Evolutionary conservation across 2,797 vertebrate species (phyloP), one percentile per base, ranked within the genome.

Genomic region (Vultur gryphus): DNA sequence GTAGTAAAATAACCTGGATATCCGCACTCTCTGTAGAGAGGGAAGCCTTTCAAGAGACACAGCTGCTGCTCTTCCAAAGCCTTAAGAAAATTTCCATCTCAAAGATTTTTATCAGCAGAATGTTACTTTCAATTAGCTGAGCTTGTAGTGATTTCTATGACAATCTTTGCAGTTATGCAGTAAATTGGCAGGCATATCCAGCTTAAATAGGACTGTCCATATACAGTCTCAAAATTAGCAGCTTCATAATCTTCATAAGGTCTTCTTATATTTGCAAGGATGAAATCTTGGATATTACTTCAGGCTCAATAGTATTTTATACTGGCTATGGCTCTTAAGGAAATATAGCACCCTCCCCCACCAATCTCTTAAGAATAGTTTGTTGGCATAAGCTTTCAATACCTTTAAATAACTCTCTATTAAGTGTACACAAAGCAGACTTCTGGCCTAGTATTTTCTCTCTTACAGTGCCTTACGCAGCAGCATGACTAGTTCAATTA

Each of bases 361-460:
- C 13, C 43, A 52, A 4, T 57, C 87, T 85, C 76, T 87, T 55
- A 67, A 37, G 23, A 73, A 54, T 1, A 59, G 80, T 62, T 85
- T 75, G 37, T 28, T 83, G 67, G 92, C 69, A 72, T 28, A 78
- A 91, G 54, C 73, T 92, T 84, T 89, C 67, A 73, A 35, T 76
- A 86, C 46, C 57, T 90, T 88, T 84, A 87, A 97, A 67, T 83
- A 95, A 80, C 81, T 79, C 52, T 71, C 77, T 39, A 49, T 55
- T 48, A 69, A 69, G 39, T 13, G n/a, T 41, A 95, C 35, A 92
- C 62, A 90, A 78, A 87, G 81, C 86, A 85, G 75, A 92, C 43
- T 94, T 64, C 66, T 0, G 13, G 71, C 39, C 84, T 43, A 46
- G 52, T 62, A 25, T 37, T 79, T 73, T 87, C 55, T 70, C 43